Percentiles rank a stretch among this genome's conserved stretches.
Evolutionary conservation across 2,888 invertebrate species (phyloP).

Genomic region (Thecocarcelia acutangulata): DNA sequence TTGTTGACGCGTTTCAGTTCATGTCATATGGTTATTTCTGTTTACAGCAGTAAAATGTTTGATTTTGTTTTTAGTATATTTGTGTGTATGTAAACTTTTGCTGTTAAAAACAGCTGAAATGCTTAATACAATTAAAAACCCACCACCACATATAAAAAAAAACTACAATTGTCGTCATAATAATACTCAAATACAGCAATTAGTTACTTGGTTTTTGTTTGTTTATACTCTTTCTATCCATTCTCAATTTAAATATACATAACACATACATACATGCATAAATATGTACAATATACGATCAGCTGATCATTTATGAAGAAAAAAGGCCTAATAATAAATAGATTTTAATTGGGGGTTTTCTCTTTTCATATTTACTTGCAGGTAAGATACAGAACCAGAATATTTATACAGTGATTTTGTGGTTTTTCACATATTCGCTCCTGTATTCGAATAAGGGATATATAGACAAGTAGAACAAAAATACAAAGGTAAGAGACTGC

Average conservation of each 20-base stretch:
- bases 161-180: background rate
- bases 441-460: slow-evolving; percentile 52
- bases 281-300: slow-evolving; percentile 30
- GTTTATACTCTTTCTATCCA: background rate
- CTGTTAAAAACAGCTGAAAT: slow-evolving; percentile 61
- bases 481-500: slow-evolving; percentile 39
- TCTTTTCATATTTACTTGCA: slow-evolving; percentile 37
- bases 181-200: too few species aligned
- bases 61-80: slow-evolving; percentile 31
- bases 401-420: slow-evolving; percentile 3
- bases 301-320: slow-evolving; percentile 55
- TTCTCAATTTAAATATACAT: too few species aligned
- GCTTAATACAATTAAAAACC: slow-evolving; percentile 28
- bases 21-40: slow-evolving; percentile 52
- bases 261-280: background rate
- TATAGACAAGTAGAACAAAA: background rate
- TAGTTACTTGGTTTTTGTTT: too few species aligned
- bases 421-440: slow-evolving; percentile 2
- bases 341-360: slow-evolving; percentile 29
- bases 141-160: background rate
- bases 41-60: slow-evolving; percentile 35
- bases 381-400: slow-evolving; percentile 51
- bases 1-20: slow-evolving; percentile 47
- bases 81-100: background rate
- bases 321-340: slow-evolving; percentile 49